Base-by-base conservation (phyloP, 2,888 invertebrate species). In the Iselma pallidipennis region DNA sequence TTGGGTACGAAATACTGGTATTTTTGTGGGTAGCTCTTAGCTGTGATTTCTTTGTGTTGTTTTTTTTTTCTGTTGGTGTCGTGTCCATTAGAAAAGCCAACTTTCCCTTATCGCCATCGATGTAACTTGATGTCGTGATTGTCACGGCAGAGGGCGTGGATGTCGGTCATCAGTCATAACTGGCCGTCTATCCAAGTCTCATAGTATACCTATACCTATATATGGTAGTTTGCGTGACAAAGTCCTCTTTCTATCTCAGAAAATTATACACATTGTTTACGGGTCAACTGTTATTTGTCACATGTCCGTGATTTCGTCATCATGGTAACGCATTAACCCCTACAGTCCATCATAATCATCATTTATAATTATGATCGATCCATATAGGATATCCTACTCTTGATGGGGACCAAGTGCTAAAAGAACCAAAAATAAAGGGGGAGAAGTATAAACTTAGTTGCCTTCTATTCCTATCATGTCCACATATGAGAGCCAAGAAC, bases 121-220 rank as follows among this genome's bases (percentile, higher is more conserved):
- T 69, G 69, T 55, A 63, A 63, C 65, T 66, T 53, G 68, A 72
- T 74, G 74, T 74, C 74, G 74, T 72, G 73, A 76, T 76, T 78
- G 79, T 79, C 79, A 79, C 78, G 78, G 72, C 75, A 79, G 73
- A 77, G 77, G 80, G 79, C 80, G 80, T 79, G 80, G 78, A 78
- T 73, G 74, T 68, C 76, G 79, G 78, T 78, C 80, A 80, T 80
- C 80, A 80, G 79, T 80, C 80, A 80, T 80, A 80, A 79, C 74
- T 59, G 60, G n/a, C 70, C 69, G 63, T 65, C 68, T 37, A 37
- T 42, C 42, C 3, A 9, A 42, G 1, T 16, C 14, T 37, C 50
- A 53, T 65, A 57, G 55, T 56, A n/a, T n/a, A n/a, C n/a, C n/a
- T n/a, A n/a, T n/a, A n/a, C n/a, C n/a, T n/a, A n/a, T n/a, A n/a